Percentiles rank a stretch among this genome's conserved stretches.
Conservation (phyloP, 2,113 vertebrate genomes). For the Thryonomys swinderianus region DNA sequence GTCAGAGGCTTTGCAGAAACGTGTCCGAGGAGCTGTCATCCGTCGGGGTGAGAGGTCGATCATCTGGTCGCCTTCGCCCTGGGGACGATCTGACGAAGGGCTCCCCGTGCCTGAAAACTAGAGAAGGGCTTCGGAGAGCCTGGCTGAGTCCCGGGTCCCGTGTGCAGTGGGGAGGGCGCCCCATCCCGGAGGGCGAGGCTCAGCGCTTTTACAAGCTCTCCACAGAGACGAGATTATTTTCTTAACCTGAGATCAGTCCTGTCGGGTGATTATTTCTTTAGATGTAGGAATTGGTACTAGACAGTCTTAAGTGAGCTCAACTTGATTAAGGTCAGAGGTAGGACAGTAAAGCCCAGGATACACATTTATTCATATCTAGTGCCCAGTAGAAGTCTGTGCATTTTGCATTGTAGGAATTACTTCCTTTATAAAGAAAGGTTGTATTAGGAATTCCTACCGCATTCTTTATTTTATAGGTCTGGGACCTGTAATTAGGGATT, state of each 20-base stretch:
- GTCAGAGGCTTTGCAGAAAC: not conserved
- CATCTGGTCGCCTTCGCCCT: not conserved
- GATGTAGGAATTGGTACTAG: not conserved
- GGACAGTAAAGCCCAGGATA: not conserved
- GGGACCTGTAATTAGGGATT: not conserved
- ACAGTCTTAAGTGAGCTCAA: not conserved
- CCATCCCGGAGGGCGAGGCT: not conserved
- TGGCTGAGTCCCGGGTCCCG: not conserved
- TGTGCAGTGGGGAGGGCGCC: not conserved
- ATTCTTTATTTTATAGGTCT: not conserved
- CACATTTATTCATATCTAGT: not conserved
- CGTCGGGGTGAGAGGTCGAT: not conserved
- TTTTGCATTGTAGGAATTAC: not conserved
- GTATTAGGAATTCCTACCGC: not conserved
- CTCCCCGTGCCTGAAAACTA: not conserved
- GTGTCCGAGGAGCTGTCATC: conserved; percentile 20
- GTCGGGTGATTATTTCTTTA: not conserved
- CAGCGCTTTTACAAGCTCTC: not conserved
- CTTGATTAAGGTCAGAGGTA: not conserved
- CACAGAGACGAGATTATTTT: not conserved
- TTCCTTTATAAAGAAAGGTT: not conserved
- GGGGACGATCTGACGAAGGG: not conserved
- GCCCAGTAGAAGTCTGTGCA: not conserved
- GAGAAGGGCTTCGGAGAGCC: not conserved
- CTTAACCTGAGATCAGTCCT: not conserved